Evolutionary conservation across 2,797 vertebrate genomes (phyloP).

Genomic region (Esox masquinongy): DNA sequence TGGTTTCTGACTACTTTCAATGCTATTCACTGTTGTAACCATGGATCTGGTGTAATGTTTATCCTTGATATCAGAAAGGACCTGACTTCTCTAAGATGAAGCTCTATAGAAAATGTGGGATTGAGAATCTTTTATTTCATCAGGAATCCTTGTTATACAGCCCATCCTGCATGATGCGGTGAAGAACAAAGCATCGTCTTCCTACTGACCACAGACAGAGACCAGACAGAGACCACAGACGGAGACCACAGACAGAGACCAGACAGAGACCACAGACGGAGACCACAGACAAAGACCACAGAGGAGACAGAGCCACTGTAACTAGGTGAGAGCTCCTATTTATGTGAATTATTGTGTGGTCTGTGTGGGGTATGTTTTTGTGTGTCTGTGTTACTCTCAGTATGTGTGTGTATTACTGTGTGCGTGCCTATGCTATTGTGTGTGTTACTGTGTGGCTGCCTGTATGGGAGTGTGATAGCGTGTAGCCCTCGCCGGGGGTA

Average conservation of each 20-base stretch:
- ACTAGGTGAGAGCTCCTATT: constrained; percentile 63
- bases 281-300: constrained; percentile 1
- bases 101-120: not conserved
- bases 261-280: too few relatives aligned
- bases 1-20: not conserved
- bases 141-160: not conserved
- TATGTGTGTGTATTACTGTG: constrained; percentile 13
- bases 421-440: constrained; percentile 20
- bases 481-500: constrained; percentile 46
- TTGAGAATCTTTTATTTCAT: not conserved
- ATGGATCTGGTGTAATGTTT: not conserved
- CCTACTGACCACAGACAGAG: constrained; percentile 11
- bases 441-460: constrained; percentile 41
- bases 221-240: not conserved
- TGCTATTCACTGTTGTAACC: not conserved
- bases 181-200: constrained; percentile 10
- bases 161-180: not conserved
- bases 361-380: constrained; percentile 1
- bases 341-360: constrained; percentile 25
- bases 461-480: not conserved
- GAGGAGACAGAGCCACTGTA: constrained; percentile 54
- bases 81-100: not conserved
- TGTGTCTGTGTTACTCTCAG: constrained; percentile 21
- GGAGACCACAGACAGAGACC: constrained; percentile 45
- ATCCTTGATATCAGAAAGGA: constrained; percentile 1